phyloP scores from a whole-genome alignment of 2,113 vertebrate species.

The Catharus bicknelli region DNA sequence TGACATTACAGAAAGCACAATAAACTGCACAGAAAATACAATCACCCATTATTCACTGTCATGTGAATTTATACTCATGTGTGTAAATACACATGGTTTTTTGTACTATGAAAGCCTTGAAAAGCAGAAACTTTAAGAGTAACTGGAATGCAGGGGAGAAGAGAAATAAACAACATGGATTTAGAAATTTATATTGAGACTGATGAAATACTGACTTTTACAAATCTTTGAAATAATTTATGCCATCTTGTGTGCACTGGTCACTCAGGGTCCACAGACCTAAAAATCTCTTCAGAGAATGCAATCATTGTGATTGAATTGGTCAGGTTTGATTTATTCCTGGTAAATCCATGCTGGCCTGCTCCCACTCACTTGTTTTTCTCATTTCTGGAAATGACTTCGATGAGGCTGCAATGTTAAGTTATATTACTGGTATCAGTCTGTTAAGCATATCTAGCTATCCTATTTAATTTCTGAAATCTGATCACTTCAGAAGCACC shows the following conservation, averaged over 20 bases:
- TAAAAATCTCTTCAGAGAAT: not conserved
- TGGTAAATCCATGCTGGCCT: not conserved
- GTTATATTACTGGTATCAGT: not conserved
- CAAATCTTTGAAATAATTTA: not conserved
- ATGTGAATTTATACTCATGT: constrained; percentile 4
- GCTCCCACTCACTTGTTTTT: not conserved
- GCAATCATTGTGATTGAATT: not conserved
- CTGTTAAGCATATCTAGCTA: not conserved
- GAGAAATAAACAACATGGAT: not conserved
- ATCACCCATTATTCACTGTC: constrained; percentile 49
- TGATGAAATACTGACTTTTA: not conserved
- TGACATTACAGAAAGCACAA: constrained; percentile 61
- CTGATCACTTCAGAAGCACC: not conserved
- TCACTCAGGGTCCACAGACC: not conserved
- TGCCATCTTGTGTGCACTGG: not conserved
- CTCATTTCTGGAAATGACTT: not conserved
- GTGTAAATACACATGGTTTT: constrained; percentile 31
- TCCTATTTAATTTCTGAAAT: not conserved
- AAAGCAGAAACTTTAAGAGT: not conserved
- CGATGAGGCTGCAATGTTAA: not conserved
- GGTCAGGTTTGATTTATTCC: not conserved
- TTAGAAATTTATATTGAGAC: not conserved
- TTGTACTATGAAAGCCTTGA: not conserved
- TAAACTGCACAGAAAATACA: constrained; percentile 54
- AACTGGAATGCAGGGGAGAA: not conserved